Base-by-base conservation (phyloP, 2,888 invertebrate genomes). In the Neoaliturus tenellus region DNA sequence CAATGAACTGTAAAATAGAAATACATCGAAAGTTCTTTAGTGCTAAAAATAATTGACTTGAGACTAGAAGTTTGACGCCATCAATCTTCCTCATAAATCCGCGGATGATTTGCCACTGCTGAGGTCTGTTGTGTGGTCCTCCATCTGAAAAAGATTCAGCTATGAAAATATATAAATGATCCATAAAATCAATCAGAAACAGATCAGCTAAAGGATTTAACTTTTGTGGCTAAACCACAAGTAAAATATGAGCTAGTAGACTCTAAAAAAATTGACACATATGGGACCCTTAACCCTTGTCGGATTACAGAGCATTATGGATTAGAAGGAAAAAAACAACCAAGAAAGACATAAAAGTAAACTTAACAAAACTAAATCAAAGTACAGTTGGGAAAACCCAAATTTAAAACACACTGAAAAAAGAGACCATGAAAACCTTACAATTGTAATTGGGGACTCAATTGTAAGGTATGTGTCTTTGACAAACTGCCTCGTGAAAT, bases 71-170 rank as follows among this genome's bases (percentile, higher is more conserved):
- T 55, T 23, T 12, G 23, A 55, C 6, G 62, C n/a, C n/a, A n/a
- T n/a, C n/a, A n/a, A 31, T 62, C 23, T 51, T 51, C 23, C 23
- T 62, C 62, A 62, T 62, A 62, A 31, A 14, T 62, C 62, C 10
- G 28, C 62, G 5, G 62, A 62, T 17, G 62, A 62, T 31, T 62
- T 62, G 4, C 62, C 62, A 62, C 81, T 62, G 28, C 62, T 62
- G 39, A 41, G 20, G 28, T 80, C 80, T 33, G 35, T 58, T 33
- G 80, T 58, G 17, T 58, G 80, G 25, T 81, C 81, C 20, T 81
- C 81, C 41, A 81, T 44, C 81, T 81, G 23, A 10, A 81, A 81
- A 28, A 14, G n/a, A 12, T 8, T 8, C 39, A 39, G 12, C 6
- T 39, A 39, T 39, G n/a, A n/a, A n/a, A n/a, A n/a, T n/a, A n/a